These are phyloP conservation scores for Gobionotothen gibberifrons DNA, from an alignment of 2,797 vertebrate species.

Conservation along the genomic window DNA sequence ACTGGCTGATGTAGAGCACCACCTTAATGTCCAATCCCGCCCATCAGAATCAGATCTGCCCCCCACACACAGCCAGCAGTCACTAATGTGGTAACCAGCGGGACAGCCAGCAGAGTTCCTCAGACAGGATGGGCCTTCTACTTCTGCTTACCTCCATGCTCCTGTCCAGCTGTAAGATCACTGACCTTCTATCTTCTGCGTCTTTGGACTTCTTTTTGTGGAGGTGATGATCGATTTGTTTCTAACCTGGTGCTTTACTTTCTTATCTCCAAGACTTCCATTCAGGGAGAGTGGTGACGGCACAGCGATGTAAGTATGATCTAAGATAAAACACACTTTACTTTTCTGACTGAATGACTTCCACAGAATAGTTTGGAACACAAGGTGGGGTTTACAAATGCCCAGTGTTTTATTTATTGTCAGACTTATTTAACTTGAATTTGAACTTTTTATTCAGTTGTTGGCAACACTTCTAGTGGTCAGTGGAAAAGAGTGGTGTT, in stretches of 20 bases:
- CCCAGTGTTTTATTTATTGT: background rate
- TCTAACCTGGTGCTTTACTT: slow-evolving; percentile 55
- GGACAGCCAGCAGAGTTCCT: slow-evolving; percentile 36
- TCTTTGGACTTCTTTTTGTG: slow-evolving; percentile 21
- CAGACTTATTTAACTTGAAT: background rate
- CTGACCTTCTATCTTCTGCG: background rate
- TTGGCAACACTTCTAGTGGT: background rate
- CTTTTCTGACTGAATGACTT: background rate
- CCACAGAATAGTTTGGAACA: background rate
- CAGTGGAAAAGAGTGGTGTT: slow-evolving; percentile 42
- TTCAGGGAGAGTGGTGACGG: slow-evolving; percentile 29
- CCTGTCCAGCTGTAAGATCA: slow-evolving; percentile 78
- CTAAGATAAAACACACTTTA: background rate
- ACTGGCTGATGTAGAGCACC: slow-evolving; percentile 61
- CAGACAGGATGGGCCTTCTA: slow-evolving; percentile 67
- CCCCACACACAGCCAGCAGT: slow-evolving; percentile 9
- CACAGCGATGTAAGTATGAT: slow-evolving; percentile 60
- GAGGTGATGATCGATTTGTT: slow-evolving; percentile 35
- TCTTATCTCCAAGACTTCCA: slow-evolving; percentile 54
- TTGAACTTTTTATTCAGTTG: background rate
- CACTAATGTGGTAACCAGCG: slow-evolving; percentile 36
- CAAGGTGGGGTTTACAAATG: background rate
- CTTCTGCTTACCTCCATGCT: slow-evolving; percentile 60
- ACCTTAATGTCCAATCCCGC: slow-evolving; percentile 57
- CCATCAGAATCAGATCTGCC: slow-evolving; percentile 39